Percentiles rank a stretch among this genome's conserved stretches.
Conservation (phyloP, 2,113 vertebrate species). For the Guaruba guarouba region DNA sequence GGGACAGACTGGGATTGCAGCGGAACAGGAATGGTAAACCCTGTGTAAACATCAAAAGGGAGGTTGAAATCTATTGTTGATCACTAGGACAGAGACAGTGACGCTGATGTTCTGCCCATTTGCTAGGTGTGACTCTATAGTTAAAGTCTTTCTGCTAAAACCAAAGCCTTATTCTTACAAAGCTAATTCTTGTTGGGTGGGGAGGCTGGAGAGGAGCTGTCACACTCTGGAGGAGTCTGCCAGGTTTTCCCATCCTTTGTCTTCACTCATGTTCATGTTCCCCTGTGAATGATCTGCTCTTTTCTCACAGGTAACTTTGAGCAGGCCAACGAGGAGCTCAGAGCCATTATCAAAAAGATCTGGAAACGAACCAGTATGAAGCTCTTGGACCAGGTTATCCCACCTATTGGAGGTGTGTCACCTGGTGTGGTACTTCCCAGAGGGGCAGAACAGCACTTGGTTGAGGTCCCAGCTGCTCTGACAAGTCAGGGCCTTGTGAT, state of each 20-base stretch:
- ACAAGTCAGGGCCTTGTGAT: neutral
- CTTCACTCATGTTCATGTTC: neutral
- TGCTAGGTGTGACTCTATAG: neutral
- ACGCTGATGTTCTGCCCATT: rapidly evolving
- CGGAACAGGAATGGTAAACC: neutral
- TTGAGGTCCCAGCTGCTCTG: neutral
- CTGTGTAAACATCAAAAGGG: neutral
- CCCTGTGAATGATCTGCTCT: neutral
- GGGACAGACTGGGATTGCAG: neutral
- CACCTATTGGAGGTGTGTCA: conserved; percentile 89
- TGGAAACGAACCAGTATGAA: conserved; percentile 99
- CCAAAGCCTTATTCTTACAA: neutral
- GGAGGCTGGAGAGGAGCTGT: neutral
- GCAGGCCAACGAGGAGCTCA: conserved; percentile 93
- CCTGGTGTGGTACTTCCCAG: neutral
- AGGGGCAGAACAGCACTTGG: neutral
- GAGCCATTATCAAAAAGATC: conserved; percentile 95
- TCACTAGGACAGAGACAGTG: neutral
- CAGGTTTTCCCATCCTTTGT: neutral
- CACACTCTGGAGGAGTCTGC: neutral
- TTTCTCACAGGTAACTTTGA: conserved; percentile 89
- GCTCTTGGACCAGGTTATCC: conserved; percentile 96
- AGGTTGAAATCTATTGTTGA: neutral
- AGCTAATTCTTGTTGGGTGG: neutral
- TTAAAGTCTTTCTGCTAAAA: neutral